Evolutionary conservation across 1,140 invertebrate genomes (phyloP).

Genomic region (Drosophila triauraria): DNA sequence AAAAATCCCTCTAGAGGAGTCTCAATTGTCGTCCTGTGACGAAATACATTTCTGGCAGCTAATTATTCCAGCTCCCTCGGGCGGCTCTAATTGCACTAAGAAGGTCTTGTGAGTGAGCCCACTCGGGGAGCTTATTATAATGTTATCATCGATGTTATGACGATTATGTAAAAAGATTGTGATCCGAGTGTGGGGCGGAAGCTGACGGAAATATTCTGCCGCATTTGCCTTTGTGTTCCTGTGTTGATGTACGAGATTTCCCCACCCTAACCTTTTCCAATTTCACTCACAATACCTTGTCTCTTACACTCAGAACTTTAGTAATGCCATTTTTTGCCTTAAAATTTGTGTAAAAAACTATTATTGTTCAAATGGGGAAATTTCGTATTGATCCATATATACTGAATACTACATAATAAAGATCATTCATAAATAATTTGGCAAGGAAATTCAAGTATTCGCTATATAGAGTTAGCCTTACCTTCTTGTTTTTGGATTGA

Average conservation of each 20-base stretch:
- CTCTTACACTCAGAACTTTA: neutral
- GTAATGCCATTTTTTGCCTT: too few species aligned
- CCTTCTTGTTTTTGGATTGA: too few species aligned
- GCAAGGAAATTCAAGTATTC: too few species aligned
- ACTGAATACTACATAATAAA: too few species aligned
- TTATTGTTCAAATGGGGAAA: too few species aligned
- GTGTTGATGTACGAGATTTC: slow-evolving; percentile 32
- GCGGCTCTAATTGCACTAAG: slow-evolving; percentile 32
- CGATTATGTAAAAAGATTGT: slow-evolving; percentile 24
- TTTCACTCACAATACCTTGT: neutral
- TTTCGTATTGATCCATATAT: too few species aligned
- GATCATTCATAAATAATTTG: too few species aligned
- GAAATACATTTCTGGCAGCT: slow-evolving; percentile 45
- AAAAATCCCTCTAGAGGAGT: slow-evolving; percentile 35
- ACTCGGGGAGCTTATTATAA: slow-evolving; percentile 36
- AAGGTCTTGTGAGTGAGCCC: slow-evolving; percentile 5
- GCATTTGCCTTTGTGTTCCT: slow-evolving; percentile 18
- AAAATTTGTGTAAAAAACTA: too few species aligned
- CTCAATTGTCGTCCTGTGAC: slow-evolving; percentile 25
- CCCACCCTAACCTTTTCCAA: neutral
- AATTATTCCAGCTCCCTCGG: slow-evolving; percentile 54
- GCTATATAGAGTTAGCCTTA: too few species aligned
- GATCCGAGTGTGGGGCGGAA: slow-evolving; percentile 33
- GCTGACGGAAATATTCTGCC: slow-evolving; percentile 37
- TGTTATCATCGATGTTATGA: slow-evolving; percentile 45